A percentile compares a stretch with the other conserved stretches of the same genome.
phyloP scores from a whole-genome alignment of 2,797 vertebrate genomes.

The Erethizon dorsatum region DNA sequence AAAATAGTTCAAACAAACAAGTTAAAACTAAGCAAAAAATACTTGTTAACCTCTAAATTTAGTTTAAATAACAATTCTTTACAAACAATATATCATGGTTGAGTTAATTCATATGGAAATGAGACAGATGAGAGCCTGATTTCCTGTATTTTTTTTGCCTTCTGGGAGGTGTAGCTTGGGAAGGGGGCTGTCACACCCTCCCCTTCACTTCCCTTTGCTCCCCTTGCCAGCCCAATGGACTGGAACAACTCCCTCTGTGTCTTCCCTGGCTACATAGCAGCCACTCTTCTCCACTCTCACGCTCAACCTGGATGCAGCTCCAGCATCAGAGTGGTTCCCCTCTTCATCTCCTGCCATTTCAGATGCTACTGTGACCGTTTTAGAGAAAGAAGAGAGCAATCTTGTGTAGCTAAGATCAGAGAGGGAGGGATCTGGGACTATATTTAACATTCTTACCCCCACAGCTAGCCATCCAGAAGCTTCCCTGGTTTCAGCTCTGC shows the following conservation, averaged over 20 bases:
- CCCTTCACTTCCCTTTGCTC: background rate
- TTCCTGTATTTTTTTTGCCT: background rate
- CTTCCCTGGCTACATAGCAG: background rate
- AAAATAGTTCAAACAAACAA: background rate
- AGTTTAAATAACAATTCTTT: background rate
- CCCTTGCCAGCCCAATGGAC: background rate
- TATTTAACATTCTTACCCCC: background rate
- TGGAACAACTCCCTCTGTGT: background rate
- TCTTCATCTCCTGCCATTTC: background rate
- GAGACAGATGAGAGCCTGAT: background rate
- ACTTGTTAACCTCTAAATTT: background rate
- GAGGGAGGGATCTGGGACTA: background rate
- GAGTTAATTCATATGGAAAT: background rate
- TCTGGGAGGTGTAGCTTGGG: background rate
- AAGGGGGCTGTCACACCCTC: background rate
- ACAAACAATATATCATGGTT: background rate
- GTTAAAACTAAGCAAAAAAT: background rate
- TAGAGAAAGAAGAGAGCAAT: background rate
- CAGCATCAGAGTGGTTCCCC: background rate
- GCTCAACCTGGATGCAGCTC: background rate
- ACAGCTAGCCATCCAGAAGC: background rate
- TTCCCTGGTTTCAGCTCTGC: background rate
- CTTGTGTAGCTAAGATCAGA: background rate
- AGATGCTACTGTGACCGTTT: background rate
- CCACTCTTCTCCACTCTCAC: background rate